These are phyloP conservation scores for Pollachius pollachius DNA, from an alignment of 2,113 vertebrate species.

Conservation along the genomic window DNA sequence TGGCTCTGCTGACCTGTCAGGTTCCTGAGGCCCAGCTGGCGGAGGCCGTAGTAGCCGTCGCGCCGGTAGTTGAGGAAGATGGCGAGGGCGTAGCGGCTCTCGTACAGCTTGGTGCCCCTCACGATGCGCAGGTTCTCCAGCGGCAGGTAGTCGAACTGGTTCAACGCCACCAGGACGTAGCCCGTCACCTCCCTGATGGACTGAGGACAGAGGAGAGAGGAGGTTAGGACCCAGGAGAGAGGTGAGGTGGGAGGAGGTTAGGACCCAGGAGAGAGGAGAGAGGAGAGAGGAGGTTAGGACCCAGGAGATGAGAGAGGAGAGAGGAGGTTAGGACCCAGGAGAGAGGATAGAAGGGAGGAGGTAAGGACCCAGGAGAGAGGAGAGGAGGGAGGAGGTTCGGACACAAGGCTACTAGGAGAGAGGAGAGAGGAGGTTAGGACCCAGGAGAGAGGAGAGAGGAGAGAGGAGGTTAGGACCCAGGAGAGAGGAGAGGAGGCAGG, in stretches of 20 bases:
- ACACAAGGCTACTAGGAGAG: too few species aligned
- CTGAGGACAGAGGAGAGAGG: slow-evolving; percentile 64
- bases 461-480: too few species aligned
- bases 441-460: too few species aligned
- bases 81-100: slow-evolving; percentile 87
- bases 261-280: neutral
- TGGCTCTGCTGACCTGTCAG: slow-evolving; percentile 80
- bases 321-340: slow-evolving; percentile 5
- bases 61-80: slow-evolving; percentile 98
- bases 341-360: too few species aligned
- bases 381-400: too few species aligned
- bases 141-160: slow-evolving; percentile 94
- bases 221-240: neutral
- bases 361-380: too few species aligned
- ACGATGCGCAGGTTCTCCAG: slow-evolving; percentile 95
- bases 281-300: neutral
- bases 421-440: too few species aligned
- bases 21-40: slow-evolving; percentile 91
- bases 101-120: slow-evolving; percentile 92
- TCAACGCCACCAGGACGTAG: slow-evolving; percentile 94
- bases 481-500: too few species aligned
- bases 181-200: slow-evolving; percentile 96
- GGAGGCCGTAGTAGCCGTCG: slow-evolving; percentile 88
- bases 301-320: neutral
- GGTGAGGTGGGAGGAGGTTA: neutral